A percentile compares a stretch with the other conserved stretches of the same genome.
phyloP scores from a whole-genome alignment of 2,797 vertebrate genomes.

The Anniella stebbinsi region DNA sequence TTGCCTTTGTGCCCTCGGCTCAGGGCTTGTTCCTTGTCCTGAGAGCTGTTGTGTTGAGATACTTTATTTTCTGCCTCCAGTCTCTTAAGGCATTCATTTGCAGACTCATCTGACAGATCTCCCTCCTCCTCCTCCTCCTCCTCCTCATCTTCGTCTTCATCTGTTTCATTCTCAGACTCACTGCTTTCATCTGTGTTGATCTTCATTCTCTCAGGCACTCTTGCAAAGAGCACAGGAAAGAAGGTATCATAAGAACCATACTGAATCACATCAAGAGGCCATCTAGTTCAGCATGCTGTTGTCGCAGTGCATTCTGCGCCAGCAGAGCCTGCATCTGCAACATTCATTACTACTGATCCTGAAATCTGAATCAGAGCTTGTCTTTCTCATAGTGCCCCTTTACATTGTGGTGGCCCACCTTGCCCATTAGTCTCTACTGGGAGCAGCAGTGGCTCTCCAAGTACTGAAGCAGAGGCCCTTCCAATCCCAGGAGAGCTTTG shows the following conservation, averaged over 20 bases:
- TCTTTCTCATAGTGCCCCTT: not conserved
- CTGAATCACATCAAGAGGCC: too few relatives aligned
- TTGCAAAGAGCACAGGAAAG: slow-evolving; percentile 5
- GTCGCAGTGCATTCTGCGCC: not conserved
- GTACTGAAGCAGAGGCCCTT: too few relatives aligned
- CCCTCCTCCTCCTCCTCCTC: slow-evolving; percentile 63
- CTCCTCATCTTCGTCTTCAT: slow-evolving; percentile 52
- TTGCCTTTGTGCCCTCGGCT: not conserved
- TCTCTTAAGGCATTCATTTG: slow-evolving; percentile 31
- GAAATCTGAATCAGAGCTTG: not conserved
- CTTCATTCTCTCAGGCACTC: slow-evolving; percentile 64
- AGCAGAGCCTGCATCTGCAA: not conserved
- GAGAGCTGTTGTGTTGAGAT: not conserved
- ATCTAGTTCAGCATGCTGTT: too few relatives aligned
- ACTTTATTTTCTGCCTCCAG: slow-evolving; percentile 35
- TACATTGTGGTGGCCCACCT: not conserved
- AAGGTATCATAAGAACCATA: too few relatives aligned
- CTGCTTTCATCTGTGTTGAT: slow-evolving; percentile 45
- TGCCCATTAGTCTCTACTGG: too few relatives aligned
- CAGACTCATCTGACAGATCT: slow-evolving; percentile 53
- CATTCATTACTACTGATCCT: not conserved
- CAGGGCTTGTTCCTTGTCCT: slow-evolving; percentile 33
- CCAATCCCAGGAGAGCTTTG: not conserved
- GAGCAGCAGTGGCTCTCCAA: too few relatives aligned
- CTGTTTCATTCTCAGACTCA: slow-evolving; percentile 53